Conservation (phyloP, 2,113 vertebrate species). For the Erythrocercus mccallii region DNA sequence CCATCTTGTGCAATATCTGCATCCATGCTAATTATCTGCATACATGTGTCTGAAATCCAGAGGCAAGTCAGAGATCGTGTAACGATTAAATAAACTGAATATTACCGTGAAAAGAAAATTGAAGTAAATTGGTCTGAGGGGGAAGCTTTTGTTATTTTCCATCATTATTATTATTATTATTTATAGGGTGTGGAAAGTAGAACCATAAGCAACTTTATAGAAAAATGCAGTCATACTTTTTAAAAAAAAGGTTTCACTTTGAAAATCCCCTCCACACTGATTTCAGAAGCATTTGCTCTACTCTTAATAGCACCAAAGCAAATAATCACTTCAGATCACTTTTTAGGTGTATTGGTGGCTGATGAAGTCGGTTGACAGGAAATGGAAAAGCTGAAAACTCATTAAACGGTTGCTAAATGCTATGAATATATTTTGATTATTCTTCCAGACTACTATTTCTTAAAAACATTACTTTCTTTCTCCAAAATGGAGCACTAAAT, state of each 20-base stretch:
- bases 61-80: not conserved
- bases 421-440: not conserved
- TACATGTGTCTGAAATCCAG: conserved; percentile 23
- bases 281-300: not conserved
- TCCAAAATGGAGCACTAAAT: not conserved
- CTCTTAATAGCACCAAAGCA: not conserved
- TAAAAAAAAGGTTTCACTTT: not conserved
- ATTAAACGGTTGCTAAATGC: not conserved
- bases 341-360: not conserved
- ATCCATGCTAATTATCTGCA: conserved; percentile 1
- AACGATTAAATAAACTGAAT: conserved; percentile 37
- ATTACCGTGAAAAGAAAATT: conserved; percentile 21
- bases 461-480: not conserved
- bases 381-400: not conserved
- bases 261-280: not conserved
- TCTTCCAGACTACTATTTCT: not conserved
- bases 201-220: not conserved
- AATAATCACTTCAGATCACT: not conserved
- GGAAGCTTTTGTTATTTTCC: conserved; percentile 32
- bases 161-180: conserved; percentile 20
- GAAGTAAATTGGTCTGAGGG: conserved; percentile 18
- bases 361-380: not conserved
- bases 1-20: conserved; percentile 36
- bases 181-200: conserved; percentile 26
- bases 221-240: not conserved